Evolutionary conservation across 2,888 invertebrate species (phyloP), one percentile per base, ranked within the genome.

Genomic region (Oxyscelio sp.): DNA sequence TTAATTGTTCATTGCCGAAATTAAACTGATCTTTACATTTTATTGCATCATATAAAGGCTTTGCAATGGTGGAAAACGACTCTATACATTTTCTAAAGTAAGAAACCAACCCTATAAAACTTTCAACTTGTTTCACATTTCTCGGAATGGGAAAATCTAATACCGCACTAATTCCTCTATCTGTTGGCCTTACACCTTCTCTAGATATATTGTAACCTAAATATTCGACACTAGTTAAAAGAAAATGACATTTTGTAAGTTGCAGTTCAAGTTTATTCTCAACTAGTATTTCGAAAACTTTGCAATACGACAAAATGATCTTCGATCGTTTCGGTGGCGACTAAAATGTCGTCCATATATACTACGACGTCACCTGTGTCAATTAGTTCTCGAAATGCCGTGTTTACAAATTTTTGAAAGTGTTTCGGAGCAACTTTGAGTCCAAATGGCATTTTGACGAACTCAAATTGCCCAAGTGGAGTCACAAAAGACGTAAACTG

Each of bases 121-220:
- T 21, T 48, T 48, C 9, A 2, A 48, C 19, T 2, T 48, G 21
- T 8, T 19, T 17, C 21, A 2, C 19, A 6, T 48, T 19, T 21
- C 21, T 48, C 6, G 48, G 48, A 4, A 21, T 21, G 6, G 48
- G 48, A 48, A 48, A 48, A 48, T 48, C 9, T 5, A 48, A 19
- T 2, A 48, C 21, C 48, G 48, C 19, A 19, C 21, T 11, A 48
- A 48, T 21, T 19, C 48, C 19, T 15, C 2, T 4, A 48, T 48
- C 58, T 34, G 77, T 88, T 1, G 88, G 87, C 4, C 52, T 65
- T 21, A 90, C 84, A 6, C 89, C 89, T 0, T 83, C 45, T 15
- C 63, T 59, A 1, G 84, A 74, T 24, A 90, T 70, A 0, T 15
- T 9, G 38, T 90, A 90, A 9, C 90, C 89, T 54, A 90, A 77